Evolutionary conservation across 2,888 invertebrate species (phyloP), one percentile per base, ranked within the genome.

Genomic region (Parochlus steinenii): DNA sequence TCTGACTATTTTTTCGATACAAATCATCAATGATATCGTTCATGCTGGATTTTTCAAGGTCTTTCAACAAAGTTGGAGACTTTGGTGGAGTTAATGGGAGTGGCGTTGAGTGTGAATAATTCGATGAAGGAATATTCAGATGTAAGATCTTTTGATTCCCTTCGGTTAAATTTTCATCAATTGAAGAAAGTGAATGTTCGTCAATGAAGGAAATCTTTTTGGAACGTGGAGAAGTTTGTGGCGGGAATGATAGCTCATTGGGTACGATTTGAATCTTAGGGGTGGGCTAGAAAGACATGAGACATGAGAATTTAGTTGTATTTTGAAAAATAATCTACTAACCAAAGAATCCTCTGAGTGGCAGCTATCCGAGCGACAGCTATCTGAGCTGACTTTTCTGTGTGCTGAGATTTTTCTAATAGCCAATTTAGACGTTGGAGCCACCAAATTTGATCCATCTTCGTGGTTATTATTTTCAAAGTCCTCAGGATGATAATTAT

Each of bases 371-470:
- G 22, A 14, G 22, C 6, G 29, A 29, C 10, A 17, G 20, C 22
- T 17, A 17, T 6, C 23, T 10, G 24, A 30, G 17, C 33, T 33
- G 4, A 25, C 11, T 33, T 38, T 31, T 7, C 32, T 25, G 20
- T 23, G 20, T 20, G 14, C 24, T 25, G 15, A 37, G 12, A 33
- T 39, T 27, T 40, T 40, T 30, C 37, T 36, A 3, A 37, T 33
- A 3, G 35, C 37, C 26, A 45, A 35, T 37, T 43, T 45, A 14
- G 34, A 44, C 22, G 19, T 44, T 8, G 43, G 45, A 8, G 41
- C 30, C 8, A 42, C 42, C 11, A 38, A 28, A n/a, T 24, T 32
- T 2, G 43, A 42, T 5, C 44, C 43, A 40, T 46, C 46, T 17
- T 41, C 29, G 12, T 37, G 22, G 11, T 24, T 19, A 15, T 22